Evolutionary conservation across 2,888 invertebrate genomes (phyloP).

Genomic region (Prostheceraeus crozeri): DNA sequence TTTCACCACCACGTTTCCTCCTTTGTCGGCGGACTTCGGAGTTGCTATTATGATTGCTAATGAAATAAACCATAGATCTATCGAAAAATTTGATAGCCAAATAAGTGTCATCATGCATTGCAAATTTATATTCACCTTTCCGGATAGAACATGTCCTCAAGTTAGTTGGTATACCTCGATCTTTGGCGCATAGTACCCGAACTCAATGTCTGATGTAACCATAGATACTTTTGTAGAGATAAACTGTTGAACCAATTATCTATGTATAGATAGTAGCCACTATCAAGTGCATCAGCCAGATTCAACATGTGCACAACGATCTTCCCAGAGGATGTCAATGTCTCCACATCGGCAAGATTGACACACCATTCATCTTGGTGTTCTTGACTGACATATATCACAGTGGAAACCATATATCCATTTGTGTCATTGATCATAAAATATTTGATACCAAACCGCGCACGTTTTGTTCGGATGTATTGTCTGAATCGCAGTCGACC

Average conservation of each 20-base stretch:
- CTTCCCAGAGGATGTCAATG: neutral
- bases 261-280: constrained; percentile 18
- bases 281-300: too few relatives aligned
- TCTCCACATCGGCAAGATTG: neutral
- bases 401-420: neutral
- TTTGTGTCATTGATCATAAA: constrained; percentile 4
- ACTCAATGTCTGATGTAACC: neutral
- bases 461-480: too few relatives aligned
- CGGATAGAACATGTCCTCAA: constrained; percentile 1
- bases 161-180: too few relatives aligned
- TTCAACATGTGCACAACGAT: neutral
- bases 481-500: too few relatives aligned
- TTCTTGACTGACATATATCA: constrained; percentile 4
- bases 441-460: neutral
- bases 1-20: neutral
- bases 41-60: constrained; percentile 15
- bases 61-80: constrained; percentile 14
- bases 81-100: constrained; percentile 18
- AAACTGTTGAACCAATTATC: constrained; percentile 24
- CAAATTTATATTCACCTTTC: constrained; percentile 17
- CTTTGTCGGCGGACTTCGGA: neutral
- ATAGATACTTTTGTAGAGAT: neutral
- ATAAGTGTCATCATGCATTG: constrained; percentile 11
- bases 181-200: constrained; percentile 16
- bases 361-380: neutral